Evolutionary conservation across 1,140 invertebrate genomes (phyloP), one percentile per base, ranked within the genome.

Genomic region (Lordiphosa mommai): DNA sequence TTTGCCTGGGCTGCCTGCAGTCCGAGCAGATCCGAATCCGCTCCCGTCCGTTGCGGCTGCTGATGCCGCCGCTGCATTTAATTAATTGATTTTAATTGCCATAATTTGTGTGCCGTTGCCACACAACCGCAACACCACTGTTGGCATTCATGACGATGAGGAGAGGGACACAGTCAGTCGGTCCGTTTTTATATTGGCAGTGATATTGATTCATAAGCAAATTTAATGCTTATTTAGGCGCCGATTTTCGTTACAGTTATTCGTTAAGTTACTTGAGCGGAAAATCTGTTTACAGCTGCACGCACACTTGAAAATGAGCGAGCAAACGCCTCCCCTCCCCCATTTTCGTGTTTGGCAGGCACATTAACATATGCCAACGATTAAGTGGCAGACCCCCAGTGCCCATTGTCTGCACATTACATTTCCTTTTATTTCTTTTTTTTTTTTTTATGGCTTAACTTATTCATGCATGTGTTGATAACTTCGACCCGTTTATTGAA

Each of bases 241-340:
- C 50, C 69, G 20, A 23, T 5, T n/a, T n/a, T 85, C 69, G 72
- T 85, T 85, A 85, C 79, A 77, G 69, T 82, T 84, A 84, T 82
- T 76, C 79, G 64, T 59, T 51, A 60, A 77, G 58, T 82, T 72
- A 77, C 61, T 82, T 86, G 47, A 82, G 82, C 74, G 69, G 72
- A 86, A 86, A 86, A 86, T 86, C 82, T 82, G 76, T 86, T 86
- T 86, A 86, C 82, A 86, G 82, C 82, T 86, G 74, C 71, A 82
- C 77, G 77, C 77, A 82, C 77, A 84, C 68, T 77, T 71, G 60
- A 84, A 61, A 61, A 61, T 30, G 51, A 53, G 33, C 43, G 29
- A 61, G 20, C 32, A 46, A 50, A 10, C 1, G 40, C 4, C 7
- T 4, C 23, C 12, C 32, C 33, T 33, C 43, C 33, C 50, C 27